Evolutionary conservation across 1,140 invertebrate species (phyloP).

Genomic region (Episyrphus balteatus): DNA sequence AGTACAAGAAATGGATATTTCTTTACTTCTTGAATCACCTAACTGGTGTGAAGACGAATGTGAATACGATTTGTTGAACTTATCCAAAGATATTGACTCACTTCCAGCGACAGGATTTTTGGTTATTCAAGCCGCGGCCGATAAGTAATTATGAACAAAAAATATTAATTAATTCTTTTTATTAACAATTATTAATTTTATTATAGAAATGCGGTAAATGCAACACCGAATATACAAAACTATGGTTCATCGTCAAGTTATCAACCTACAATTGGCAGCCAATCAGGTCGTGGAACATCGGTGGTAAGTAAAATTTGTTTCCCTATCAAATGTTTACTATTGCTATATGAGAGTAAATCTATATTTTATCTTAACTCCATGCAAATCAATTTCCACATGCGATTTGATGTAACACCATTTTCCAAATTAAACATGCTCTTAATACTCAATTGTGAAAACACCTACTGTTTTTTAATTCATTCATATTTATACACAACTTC

Average conservation of each 20-base stretch:
- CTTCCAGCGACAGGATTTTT: constrained; percentile 74
- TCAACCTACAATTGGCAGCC: constrained; percentile 47
- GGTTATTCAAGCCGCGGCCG: constrained; percentile 78
- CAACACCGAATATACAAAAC: constrained; percentile 17
- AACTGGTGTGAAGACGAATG: constrained; percentile 91
- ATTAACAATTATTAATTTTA: not conserved
- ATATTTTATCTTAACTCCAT: not conserved
- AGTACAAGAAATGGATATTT: constrained; percentile 95
- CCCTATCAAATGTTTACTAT: too few species aligned
- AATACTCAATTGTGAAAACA: too few species aligned
- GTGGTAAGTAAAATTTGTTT: constrained; percentile 53
- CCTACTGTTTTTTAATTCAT: too few species aligned
- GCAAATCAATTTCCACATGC: not conserved
- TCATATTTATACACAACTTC: too few species aligned
- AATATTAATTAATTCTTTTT: constrained; percentile 7
- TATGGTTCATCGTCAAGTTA: constrained; percentile 36
- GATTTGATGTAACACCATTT: not conserved
- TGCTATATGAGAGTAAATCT: too few species aligned
- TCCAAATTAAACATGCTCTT: too few species aligned
- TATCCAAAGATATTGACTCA: constrained; percentile 64
- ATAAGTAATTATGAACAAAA: constrained; percentile 39
- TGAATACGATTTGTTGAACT: constrained; percentile 85
- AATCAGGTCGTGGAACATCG: constrained; percentile 76
- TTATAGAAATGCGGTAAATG: not conserved
- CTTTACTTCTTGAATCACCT: constrained; percentile 75